Base-by-base conservation (phyloP, 2,797 vertebrate genomes). In the Aselliscus stoliczkanus region DNA sequence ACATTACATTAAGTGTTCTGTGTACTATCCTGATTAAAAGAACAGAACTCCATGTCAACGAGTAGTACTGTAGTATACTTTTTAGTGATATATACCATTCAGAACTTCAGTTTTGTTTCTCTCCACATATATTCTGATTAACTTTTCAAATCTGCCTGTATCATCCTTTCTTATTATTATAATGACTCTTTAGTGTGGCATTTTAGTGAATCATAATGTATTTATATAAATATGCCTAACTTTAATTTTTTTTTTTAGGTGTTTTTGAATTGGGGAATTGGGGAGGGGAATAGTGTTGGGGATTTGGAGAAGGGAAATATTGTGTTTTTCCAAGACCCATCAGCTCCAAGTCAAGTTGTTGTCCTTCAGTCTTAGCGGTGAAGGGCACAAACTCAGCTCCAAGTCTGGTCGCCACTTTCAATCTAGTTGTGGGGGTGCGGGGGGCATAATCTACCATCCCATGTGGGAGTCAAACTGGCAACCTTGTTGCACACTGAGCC, bases 81-180 rank as follows among this genome's bases (percentile, higher is more conserved):
- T 42, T 42, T 79, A 80, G 8, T 64, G 37, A 27, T 29, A 18
- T 5, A 67, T 9, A 15, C 20, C 67, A 29, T 82, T 67, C 37
- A 85, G 60, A 88, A 47, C 42, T 95, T 91, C 12, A 73, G 1
- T 54, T 42, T 91, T 90, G 42, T 72, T 93, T 69, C 34, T 64
- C 17, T 90, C 76, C 44, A 60, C 34, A 44, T 18, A 25, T 73
- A 62, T 65, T 86, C 8, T 87, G 62, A 62, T 34, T 75, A 64
- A 82, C 17, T 42, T 87, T 94, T 83, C 17, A 52, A 39, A 85
- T 85, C 1, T 67, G 6, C 12, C 12, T 21, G 3, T 42, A 44
- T 42, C 17, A 34, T 67, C 69, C 20, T 54, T 70, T 70, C 27
- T 86, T 42, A 37, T 77, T 72, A 81, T 18, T 94, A 86, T 67